Evolutionary conservation across 2,888 invertebrate species (phyloP), one percentile per base, ranked within the genome.

Genomic region (Perizoma flavofasciatum): DNA sequence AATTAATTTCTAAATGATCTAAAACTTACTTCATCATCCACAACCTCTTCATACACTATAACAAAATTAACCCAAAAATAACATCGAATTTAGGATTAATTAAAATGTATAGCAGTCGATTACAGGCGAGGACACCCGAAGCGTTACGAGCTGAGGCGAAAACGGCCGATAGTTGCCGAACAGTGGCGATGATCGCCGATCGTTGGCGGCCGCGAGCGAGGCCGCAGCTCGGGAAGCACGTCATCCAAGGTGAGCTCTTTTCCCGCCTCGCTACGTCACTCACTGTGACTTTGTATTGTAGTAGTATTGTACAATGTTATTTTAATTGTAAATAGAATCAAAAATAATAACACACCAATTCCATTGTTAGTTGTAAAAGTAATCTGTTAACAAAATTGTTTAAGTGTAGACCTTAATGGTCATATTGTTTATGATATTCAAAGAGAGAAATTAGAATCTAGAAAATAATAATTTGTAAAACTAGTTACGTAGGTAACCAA

Each of bases 191-290:
- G 57, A 54, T 50, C 4, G 57, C 78, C 85, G 86, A 88, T 57
- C 71, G 70, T 68, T 87, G 80, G 85, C 90, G 89, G 89, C 89
- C 90, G 86, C 85, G 71, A 82, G 81, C 89, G 90, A 91, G 90
- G 90, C 78, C 89, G 78, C 48, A 4, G 76, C 83, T 82, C 83
- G 88, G 89, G 88, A 88, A 89, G 81, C 86, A 78, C 86, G 88
- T 87, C 87, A 87, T 72, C 69, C 89, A 89, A 91, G 90, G 91
- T 84, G 81, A 88, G 73, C 74, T 86, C 83, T 85, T 88, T 89
- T 88, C 88, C 89, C 88, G 89, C 87, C 86, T 80, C 76, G 75
- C 82, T 75, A 75, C 86, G 86, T 85, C 84, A 86, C 74, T 22
- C 22, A 22, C 22, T 55, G 70, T 76, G 76, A 76, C 80, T 79